These are phyloP conservation scores for Hoplias malabaricus DNA, from an alignment of 2,113 vertebrate species.

Conservation along the genomic window DNA sequence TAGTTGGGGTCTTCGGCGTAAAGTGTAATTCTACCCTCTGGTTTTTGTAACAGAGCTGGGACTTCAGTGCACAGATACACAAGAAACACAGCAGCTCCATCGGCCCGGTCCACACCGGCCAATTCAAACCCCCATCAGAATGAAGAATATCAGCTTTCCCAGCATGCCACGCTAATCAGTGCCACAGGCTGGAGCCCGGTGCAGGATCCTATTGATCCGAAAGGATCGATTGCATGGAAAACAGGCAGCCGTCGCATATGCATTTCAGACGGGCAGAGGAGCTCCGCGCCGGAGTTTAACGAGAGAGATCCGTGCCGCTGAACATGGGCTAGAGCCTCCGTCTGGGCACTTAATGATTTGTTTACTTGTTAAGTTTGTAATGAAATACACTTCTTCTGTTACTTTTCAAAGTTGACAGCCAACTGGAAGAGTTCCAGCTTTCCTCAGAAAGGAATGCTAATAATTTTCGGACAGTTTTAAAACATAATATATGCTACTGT, in stretches of 20 bases:
- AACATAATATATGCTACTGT: too few relatives aligned
- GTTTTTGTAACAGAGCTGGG: neutral
- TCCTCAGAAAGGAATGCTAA: too few relatives aligned
- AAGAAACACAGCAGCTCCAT: neutral
- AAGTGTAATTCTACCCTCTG: neutral
- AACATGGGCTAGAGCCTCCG: neutral
- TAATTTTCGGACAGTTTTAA: too few relatives aligned
- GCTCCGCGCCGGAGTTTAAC: constrained; percentile 7
- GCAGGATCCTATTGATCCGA: constrained; percentile 32
- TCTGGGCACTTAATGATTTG: neutral
- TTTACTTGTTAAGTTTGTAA: neutral
- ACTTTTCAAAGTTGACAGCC: neutral
- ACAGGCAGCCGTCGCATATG: constrained; percentile 19
- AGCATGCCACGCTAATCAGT: constrained; percentile 30
- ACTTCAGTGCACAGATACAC: neutral
- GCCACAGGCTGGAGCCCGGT: constrained; percentile 2
- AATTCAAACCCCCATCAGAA: neutral
- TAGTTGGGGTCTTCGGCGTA: neutral
- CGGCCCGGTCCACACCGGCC: neutral
- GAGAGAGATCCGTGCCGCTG: neutral
- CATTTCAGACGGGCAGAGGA: constrained; percentile 14
- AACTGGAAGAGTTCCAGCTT: too few relatives aligned
- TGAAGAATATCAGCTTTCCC: constrained; percentile 24
- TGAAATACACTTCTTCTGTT: neutral
- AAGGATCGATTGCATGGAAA: constrained; percentile 31